A percentile compares a stretch with the other conserved stretches of the same genome.
These are phyloP conservation scores for Polypterus senegalus DNA, from an alignment of 2,113 vertebrate genomes.

Conservation along the genomic window DNA sequence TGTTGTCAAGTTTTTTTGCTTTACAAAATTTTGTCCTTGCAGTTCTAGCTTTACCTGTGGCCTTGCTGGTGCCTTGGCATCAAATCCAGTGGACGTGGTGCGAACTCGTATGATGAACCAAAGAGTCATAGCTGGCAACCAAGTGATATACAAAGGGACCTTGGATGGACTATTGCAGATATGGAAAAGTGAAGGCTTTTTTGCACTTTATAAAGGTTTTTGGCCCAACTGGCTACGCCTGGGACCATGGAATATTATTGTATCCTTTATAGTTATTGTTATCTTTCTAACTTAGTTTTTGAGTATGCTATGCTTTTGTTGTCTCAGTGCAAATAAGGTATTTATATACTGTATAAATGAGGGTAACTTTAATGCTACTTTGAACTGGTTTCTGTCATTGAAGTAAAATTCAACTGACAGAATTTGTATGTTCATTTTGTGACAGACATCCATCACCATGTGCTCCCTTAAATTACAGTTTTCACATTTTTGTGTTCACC, in stretches of 20 bases:
- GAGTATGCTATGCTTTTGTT: not conserved
- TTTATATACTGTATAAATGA: no score
- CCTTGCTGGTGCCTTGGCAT: conserved; percentile 58
- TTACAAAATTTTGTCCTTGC: not conserved
- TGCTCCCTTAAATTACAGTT: no score
- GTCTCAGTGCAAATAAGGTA: not conserved
- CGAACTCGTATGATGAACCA: conserved; percentile 69
- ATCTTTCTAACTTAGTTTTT: not conserved
- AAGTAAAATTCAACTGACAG: no score
- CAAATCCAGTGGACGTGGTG: conserved; percentile 64
- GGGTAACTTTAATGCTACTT: no score
- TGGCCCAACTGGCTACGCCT: conserved; percentile 96
- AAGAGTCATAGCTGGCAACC: conserved; percentile 43
- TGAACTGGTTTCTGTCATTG: no score
- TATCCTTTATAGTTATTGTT: conserved; percentile 61
- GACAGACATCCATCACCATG: no score
- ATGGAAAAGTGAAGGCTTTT: conserved; percentile 88
- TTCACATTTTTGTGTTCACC: no score
- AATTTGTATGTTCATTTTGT: no score
- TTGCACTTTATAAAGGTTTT: conserved; percentile 93
- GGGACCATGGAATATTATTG: conserved; percentile 95
- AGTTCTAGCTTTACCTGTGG: conserved; percentile 65
- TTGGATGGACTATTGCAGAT: conserved; percentile 70
- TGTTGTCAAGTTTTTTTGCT: not conserved
- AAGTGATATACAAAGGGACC: conserved; percentile 53